phyloP scores from a whole-genome alignment of 2,797 vertebrate species.

The Epinephelus awoara region DNA sequence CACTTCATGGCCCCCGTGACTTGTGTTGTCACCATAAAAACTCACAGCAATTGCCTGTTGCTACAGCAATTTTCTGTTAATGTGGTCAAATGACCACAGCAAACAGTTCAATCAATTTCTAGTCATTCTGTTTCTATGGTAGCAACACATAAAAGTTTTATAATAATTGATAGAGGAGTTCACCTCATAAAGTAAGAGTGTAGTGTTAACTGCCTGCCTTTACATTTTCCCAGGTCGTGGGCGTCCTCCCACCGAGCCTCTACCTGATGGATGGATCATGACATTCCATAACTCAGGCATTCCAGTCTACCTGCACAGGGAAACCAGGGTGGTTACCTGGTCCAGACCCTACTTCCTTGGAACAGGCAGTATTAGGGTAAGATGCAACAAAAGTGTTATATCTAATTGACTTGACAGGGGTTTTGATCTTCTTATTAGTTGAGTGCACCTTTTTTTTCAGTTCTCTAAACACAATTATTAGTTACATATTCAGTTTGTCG shows the following conservation, averaged over 20 bases:
- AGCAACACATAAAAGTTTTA: background rate
- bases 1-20: too few species aligned
- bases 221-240: constrained; percentile 89
- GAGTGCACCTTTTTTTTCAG: background rate
- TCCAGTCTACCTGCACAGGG: constrained; percentile 99
- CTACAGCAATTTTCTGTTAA: too few species aligned
- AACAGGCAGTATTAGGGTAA: constrained; percentile 99
- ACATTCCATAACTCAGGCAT: constrained; percentile 99
- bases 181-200: background rate
- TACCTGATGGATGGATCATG: constrained; percentile 99
- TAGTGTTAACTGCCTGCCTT: background rate
- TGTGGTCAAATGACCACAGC: too few species aligned
- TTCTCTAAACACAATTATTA: background rate
- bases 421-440: background rate
- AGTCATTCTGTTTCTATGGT: too few species aligned
- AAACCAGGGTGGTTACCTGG: constrained; percentile 99
- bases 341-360: constrained; percentile 99
- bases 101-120: too few species aligned
- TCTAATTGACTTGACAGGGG: background rate
- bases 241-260: constrained; percentile 96
- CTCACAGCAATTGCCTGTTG: too few species aligned
- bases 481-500: background rate
- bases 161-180: background rate
- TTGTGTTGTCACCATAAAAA: too few species aligned
- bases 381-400: background rate